These are phyloP conservation scores for Micoletzkya japonica DNA, from an alignment of 2,888 invertebrate genomes.

Conservation along the genomic window DNA sequence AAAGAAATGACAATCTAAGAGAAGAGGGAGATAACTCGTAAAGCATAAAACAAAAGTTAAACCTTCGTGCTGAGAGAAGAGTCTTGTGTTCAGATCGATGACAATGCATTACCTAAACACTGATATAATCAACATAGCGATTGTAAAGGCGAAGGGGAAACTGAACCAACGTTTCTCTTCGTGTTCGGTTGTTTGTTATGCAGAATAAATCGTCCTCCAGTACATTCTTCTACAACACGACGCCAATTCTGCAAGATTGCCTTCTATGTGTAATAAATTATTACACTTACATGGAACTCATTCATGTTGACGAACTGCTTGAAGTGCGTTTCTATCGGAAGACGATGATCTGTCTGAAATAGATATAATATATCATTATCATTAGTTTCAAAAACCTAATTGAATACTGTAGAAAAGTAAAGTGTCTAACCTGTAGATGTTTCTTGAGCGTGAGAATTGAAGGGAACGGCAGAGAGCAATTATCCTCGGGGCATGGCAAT, in stretches of 20 bases:
- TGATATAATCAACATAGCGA: background rate
- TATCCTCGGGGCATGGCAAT: slow-evolving; percentile 3
- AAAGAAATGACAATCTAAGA: background rate
- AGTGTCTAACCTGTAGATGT: slow-evolving; percentile 11
- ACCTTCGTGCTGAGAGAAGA: background rate
- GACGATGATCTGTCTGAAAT: slow-evolving; percentile 1
- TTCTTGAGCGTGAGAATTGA: slow-evolving; percentile 15
- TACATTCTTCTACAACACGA: background rate
- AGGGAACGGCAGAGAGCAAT: slow-evolving; percentile 1
- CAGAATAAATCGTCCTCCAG: slow-evolving; percentile 3
- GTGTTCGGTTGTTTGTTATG: slow-evolving; percentile 8
- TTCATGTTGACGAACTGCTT: background rate
- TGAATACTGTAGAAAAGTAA: too few species aligned
- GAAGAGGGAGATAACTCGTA: background rate
- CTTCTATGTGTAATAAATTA: background rate
- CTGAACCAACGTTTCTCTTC: slow-evolving; percentile 13
- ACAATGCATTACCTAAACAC: slow-evolving; percentile 16
- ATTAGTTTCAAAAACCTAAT: too few species aligned
- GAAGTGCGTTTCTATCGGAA: slow-evolving; percentile 19
- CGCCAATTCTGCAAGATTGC: slow-evolving; percentile 3
- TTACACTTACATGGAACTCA: slow-evolving; percentile 3
- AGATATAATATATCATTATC: background rate
- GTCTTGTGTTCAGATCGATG: slow-evolving; percentile 11
- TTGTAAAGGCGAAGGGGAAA: too few species aligned
- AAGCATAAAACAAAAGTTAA: background rate